Conservation (phyloP, 2,113 vertebrate genomes). For the Riparia riparia region DNA sequence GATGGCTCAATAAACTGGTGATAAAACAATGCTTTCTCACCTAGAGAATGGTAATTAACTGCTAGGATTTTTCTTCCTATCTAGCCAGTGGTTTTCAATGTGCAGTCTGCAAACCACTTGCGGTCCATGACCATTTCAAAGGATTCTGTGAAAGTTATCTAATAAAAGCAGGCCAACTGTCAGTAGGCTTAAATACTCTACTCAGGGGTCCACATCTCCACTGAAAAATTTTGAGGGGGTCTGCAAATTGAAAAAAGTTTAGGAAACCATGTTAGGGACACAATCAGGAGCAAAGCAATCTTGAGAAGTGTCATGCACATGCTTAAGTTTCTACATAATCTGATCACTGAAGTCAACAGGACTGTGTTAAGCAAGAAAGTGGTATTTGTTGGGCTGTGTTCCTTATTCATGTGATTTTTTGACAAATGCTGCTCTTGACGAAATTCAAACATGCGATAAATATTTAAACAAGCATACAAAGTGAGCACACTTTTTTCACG, state of each 20-base stretch:
- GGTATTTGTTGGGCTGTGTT: background rate
- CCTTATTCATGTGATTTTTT: background rate
- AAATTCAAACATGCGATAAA: background rate
- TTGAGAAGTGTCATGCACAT: background rate
- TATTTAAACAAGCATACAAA: slow-evolving; percentile 19
- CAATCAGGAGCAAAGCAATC: background rate
- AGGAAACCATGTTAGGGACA: slow-evolving; percentile 15
- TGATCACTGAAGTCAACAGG: background rate
- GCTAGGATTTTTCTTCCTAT: slow-evolving; percentile 20
- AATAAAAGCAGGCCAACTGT: slow-evolving; percentile 43
- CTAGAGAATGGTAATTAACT: slow-evolving; percentile 17
- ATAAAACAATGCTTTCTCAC: slow-evolving; percentile 16
- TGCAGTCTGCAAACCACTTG: slow-evolving; percentile 33
- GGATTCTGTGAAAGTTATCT: slow-evolving; percentile 18
- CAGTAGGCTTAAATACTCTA: slow-evolving; percentile 45
- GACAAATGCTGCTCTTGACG: background rate
- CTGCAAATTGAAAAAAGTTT: slow-evolving; percentile 21
- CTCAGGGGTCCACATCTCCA: slow-evolving; percentile 15
- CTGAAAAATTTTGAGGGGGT: slow-evolving; percentile 41
- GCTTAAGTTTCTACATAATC: background rate
- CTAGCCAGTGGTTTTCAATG: slow-evolving; percentile 41
- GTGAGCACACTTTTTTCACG: background rate
- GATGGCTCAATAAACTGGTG: background rate
- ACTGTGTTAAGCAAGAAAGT: background rate
- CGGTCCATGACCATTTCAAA: slow-evolving; percentile 27